Evolutionary conservation across 2,888 invertebrate genomes (phyloP).

Genomic region (Pandemis heparana): DNA sequence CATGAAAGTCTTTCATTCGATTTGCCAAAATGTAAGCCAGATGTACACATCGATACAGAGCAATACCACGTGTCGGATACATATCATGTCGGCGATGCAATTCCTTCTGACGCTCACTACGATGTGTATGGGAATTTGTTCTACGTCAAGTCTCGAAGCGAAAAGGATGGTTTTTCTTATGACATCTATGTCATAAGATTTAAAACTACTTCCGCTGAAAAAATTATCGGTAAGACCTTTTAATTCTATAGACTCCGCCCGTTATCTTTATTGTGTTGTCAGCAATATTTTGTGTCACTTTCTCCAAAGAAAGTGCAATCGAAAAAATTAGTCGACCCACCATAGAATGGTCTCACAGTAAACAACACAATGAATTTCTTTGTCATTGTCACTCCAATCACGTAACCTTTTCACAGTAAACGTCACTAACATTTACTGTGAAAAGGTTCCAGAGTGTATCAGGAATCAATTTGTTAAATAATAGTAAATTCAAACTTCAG

Average conservation of each 20-base stretch:
- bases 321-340: too few relatives aligned
- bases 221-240: constrained; percentile 48
- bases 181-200: constrained; percentile 64
- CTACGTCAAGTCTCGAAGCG: constrained; percentile 64
- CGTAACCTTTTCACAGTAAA: too few relatives aligned
- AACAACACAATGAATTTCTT: too few relatives aligned
- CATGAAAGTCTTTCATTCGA: constrained; percentile 62
- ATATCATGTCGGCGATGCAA: constrained; percentile 61
- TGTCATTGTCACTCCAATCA: too few relatives aligned
- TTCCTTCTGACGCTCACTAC: constrained; percentile 71
- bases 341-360: too few relatives aligned
- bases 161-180: constrained; percentile 62
- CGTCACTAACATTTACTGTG: too few relatives aligned
- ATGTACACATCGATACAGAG: constrained; percentile 66
- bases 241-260: not conserved
- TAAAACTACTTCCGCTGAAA: constrained; percentile 56
- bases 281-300: too few relatives aligned
- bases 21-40: constrained; percentile 63
- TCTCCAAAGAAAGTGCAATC: too few relatives aligned
- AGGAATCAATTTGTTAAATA: too few relatives aligned
- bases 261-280: too few relatives aligned
- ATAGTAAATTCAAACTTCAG: too few relatives aligned
- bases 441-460: too few relatives aligned
- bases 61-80: constrained; percentile 61
- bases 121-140: constrained; percentile 72